Base-by-base conservation (phyloP, 1,140 invertebrate genomes). In the Catajapyx aquilonaris region DNA sequence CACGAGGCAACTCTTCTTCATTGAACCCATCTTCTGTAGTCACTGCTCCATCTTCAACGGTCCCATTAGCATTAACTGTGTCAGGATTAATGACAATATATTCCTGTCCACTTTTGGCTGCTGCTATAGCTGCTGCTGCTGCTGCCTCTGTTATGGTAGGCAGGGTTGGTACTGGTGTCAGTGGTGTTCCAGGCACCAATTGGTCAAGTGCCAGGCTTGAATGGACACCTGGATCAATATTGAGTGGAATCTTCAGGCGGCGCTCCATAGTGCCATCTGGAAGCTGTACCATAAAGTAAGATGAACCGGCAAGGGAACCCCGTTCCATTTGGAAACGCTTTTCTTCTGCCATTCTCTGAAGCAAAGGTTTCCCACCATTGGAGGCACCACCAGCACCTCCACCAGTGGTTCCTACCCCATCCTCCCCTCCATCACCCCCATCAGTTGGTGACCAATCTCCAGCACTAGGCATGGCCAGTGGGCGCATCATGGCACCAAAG, bases 401-500 rank as follows among this genome's bases (percentile, higher is more conserved):
- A 16, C 20, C 21, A 9, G 15, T 22, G 20, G 39, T 31, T 20
- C 41, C 44, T 13, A 30, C 0, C 34, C 35, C 41, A 40, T 43
- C 20, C 35, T 46, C 42, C 38, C 47, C 42, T 33, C 52, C 41
- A 46, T 52, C 36, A 33, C 44, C 38, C 34, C 42, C 31, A 31
- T 40, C 33, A 37, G n/a, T 43, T n/a, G n/a, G n/a, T n/a, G n/a
- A n/a, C n/a, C n/a, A n/a, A 13, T 28, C 13, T 28, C 13, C 23
- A 28, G 23, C 23, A 9, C 13, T 28, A 13, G 23, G 23, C 23
- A 28, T 28, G 7, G 76, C 85, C 9, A 96, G 56, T 1, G 93
- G 93, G 44, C 86, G 67, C 86, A 96, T 96, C 41, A 97, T 62
- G 9, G 81, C 76, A 17, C 90, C 93, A 50, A 91, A 94, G 11